Evolutionary conservation across 2,888 invertebrate species (phyloP).

Genomic region (Hololepta plana): DNA sequence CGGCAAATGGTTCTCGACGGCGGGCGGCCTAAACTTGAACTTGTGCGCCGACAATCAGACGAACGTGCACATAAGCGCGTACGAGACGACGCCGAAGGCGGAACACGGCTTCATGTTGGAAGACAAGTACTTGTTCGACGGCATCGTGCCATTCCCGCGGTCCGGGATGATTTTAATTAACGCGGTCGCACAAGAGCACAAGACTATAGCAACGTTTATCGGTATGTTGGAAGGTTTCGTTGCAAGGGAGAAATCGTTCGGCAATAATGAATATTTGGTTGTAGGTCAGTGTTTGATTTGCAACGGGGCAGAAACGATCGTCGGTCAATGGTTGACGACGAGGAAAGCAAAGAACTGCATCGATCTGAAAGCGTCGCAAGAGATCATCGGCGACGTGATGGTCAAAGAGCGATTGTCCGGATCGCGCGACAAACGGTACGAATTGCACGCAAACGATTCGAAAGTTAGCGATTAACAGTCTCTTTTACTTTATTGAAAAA

Average conservation of each 20-base stretch:
- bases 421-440: conserved; percentile 11
- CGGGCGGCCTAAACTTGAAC: conserved; percentile 12
- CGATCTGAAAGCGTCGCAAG: conserved; percentile 16
- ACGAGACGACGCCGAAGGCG: no score
- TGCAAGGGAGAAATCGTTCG: no score
- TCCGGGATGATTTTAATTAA: conserved; percentile 14
- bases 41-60: conserved; percentile 1
- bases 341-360: conserved; percentile 16
- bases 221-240: no score
- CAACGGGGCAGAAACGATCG: conserved; percentile 16
- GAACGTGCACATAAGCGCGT: no score
- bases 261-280: neutral
- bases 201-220: conserved; percentile 15
- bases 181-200: conserved; percentile 12
- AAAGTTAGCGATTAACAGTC: neutral
- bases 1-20: conserved; percentile 15
- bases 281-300: conserved; percentile 19
- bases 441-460: neutral
- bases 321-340: conserved; percentile 18
- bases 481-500: no score
- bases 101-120: no score
- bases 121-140: no score
- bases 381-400: conserved; percentile 17
- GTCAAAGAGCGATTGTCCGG: conserved; percentile 9
- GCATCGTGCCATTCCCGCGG: conserved; percentile 14